phyloP scores from a whole-genome alignment of 2,797 vertebrate species.

The Coreius guichenoti region DNA sequence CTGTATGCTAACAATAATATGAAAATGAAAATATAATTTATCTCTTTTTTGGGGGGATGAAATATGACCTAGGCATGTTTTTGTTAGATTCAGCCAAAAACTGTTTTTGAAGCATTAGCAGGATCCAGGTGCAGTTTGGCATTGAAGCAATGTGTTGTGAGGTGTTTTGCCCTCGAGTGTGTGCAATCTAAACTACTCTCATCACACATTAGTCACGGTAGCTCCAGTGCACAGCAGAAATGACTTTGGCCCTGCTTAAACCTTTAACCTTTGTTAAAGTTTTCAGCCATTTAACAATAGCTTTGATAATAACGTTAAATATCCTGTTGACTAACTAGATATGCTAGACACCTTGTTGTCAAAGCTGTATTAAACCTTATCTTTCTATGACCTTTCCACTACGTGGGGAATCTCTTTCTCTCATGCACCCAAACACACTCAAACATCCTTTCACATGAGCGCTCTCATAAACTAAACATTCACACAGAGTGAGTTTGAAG shows the following conservation, averaged over 20 bases:
- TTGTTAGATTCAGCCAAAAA: background rate
- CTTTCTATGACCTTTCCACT: constrained; percentile 24
- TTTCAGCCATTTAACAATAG: constrained; percentile 18
- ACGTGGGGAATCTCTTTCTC: constrained; percentile 9
- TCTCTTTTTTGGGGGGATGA: background rate
- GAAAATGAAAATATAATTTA: background rate
- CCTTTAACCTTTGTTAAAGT: constrained; percentile 1
- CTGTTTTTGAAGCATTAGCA: constrained; percentile 5
- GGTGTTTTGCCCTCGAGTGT: constrained; percentile 30
- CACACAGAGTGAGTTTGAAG: constrained; percentile 56
- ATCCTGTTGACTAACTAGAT: background rate
- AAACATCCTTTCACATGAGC: constrained; percentile 55
- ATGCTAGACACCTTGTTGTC: constrained; percentile 15
- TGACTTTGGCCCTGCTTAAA: constrained; percentile 19
- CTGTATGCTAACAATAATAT: background rate
- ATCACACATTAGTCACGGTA: constrained; percentile 62
- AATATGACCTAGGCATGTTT: background rate
- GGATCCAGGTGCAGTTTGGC: constrained; percentile 33
- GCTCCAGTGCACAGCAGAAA: constrained; percentile 52
- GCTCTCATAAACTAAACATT: constrained; percentile 50
- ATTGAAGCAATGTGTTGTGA: constrained; percentile 22
- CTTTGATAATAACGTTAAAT: constrained; percentile 7
- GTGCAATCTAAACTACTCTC: constrained; percentile 41
- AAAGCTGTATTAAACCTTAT: constrained; percentile 20
- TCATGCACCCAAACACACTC: constrained; percentile 40